Percentiles rank a stretch among this genome's conserved stretches.
phyloP scores from a whole-genome alignment of 2,888 invertebrate species.

The Punctoribates punctum region DNA sequence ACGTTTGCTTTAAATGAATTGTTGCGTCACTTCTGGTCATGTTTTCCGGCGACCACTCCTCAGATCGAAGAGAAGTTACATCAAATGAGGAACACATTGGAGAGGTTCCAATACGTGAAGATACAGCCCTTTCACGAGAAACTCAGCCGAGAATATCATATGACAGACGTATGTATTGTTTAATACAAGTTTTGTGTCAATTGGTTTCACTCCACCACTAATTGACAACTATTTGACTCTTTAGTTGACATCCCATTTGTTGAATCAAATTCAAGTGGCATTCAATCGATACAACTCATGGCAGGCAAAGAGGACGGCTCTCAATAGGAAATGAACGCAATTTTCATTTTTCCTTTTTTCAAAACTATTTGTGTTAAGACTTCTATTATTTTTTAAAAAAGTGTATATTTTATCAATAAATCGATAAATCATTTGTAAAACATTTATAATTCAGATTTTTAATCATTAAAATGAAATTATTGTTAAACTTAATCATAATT shows the following conservation, averaged over 20 bases:
- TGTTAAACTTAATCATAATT: not conserved
- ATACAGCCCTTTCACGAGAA: slow-evolving; percentile 57
- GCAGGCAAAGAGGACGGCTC: slow-evolving; percentile 58
- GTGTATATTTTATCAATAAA: slow-evolving; percentile 32
- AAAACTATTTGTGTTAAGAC: not conserved
- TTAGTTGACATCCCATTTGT: slow-evolving; percentile 65
- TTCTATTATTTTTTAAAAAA: slow-evolving; percentile 16
- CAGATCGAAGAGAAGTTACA: slow-evolving; percentile 70
- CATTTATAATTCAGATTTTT: slow-evolving; percentile 15
- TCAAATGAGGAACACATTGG: slow-evolving; percentile 83
- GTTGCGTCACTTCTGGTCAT: slow-evolving; percentile 88
- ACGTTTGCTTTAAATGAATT: slow-evolving; percentile 84
- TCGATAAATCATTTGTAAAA: slow-evolving; percentile 18
- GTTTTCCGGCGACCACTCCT: slow-evolving; percentile 74
- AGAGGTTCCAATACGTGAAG: slow-evolving; percentile 79
- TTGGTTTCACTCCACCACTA: slow-evolving; percentile 29
- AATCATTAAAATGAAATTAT: slow-evolving; percentile 11
- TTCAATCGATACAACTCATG: slow-evolving; percentile 79
- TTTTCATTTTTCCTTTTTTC: not conserved
- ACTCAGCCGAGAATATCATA: slow-evolving; percentile 52
- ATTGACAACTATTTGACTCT: slow-evolving; percentile 43
- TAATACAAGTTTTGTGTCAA: slow-evolving; percentile 11
- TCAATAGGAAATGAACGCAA: slow-evolving; percentile 33
- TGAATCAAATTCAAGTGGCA: slow-evolving; percentile 78
- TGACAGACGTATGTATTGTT: slow-evolving; percentile 51